Evolutionary conservation across 1,140 invertebrate species (phyloP), one percentile per base, ranked within the genome.

Genomic region (Tyrophagus putrescentiae): DNA sequence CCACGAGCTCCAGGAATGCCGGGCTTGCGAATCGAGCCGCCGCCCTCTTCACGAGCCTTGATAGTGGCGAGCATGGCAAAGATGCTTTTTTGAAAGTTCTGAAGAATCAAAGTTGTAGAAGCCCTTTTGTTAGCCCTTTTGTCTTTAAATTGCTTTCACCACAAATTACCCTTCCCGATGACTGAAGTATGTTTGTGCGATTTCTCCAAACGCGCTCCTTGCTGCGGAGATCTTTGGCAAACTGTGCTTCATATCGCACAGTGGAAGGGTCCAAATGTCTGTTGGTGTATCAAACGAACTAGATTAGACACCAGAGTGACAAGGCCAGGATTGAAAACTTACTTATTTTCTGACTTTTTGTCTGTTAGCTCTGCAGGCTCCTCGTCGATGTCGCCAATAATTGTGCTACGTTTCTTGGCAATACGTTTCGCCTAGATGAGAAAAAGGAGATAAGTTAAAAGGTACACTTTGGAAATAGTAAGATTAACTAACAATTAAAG

Each of bases 221-320:
- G 53, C 87, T 92, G 16, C 95, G 85, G 69, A 98, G 96, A 73
- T 95, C 88, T 72, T 92, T 87, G 0, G 92, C 95, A 13, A 92
- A 84, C 71, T 95, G 90, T 4, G 95, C 85, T 73, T 96, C 92
- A 74, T 92, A 89, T 71, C 95, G 90, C 5, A 96, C n/a, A n/a
- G n/a, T n/a, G n/a, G 75, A 66, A 95, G 92, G 29, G 63, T 48
- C 0, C 39, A 54, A 29, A 34, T 21, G 18, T 68, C 68, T 4
- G 69, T 69, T 1, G 68, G 62, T 31, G 67, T 71, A 29, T 42
- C 32, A 7, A 18, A 45, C 23, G 27, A 13, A 23, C 57, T 42
- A 25, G 9, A 42, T n/a, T 4, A 53, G 5, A 36, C 9, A 11
- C 21, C 18, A 54, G 13, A 42, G 42, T 44, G 4, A 6, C 7